Conservation (phyloP, 2,113 vertebrate species). For the Strigops habroptila region DNA sequence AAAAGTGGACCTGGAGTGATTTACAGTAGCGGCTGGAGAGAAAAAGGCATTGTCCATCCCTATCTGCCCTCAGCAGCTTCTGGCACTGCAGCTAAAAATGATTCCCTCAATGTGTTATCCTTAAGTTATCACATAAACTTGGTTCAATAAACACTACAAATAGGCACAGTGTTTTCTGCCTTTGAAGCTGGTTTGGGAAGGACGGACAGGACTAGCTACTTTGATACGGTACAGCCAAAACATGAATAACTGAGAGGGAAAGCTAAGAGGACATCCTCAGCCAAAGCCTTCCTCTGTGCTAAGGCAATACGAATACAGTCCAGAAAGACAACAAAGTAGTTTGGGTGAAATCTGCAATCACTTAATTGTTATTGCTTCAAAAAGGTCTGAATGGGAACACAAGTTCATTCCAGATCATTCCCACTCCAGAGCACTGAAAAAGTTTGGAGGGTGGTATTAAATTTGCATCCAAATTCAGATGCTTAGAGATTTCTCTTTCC, state of each 20-base stretch:
- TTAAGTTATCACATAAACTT: neutral
- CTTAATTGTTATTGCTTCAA: neutral
- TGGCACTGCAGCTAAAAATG: neutral
- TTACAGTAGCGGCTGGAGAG: neutral
- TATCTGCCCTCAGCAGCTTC: neutral
- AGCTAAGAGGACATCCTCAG: neutral
- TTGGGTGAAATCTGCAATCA: neutral
- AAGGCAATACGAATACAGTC: neutral
- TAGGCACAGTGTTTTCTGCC: neutral
- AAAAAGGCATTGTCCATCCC: neutral
- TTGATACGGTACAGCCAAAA: neutral
- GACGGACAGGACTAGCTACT: neutral
- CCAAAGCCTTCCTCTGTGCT: neutral
- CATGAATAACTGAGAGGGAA: neutral
- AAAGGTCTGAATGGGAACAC: neutral
- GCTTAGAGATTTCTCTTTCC: neutral
- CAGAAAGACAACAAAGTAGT: neutral
- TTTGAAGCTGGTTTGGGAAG: neutral
- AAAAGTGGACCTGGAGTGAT: neutral
- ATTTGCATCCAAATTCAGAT: neutral
- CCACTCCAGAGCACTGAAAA: neutral
- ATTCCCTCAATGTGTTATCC: neutral
- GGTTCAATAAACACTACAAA: neutral
- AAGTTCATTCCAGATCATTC: neutral
- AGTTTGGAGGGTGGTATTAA: neutral